A percentile compares a stretch with the other conserved stretches of the same genome.
Evolutionary conservation across 1,140 invertebrate species (phyloP).

Genomic region (Neotoxoptera formosana): DNA sequence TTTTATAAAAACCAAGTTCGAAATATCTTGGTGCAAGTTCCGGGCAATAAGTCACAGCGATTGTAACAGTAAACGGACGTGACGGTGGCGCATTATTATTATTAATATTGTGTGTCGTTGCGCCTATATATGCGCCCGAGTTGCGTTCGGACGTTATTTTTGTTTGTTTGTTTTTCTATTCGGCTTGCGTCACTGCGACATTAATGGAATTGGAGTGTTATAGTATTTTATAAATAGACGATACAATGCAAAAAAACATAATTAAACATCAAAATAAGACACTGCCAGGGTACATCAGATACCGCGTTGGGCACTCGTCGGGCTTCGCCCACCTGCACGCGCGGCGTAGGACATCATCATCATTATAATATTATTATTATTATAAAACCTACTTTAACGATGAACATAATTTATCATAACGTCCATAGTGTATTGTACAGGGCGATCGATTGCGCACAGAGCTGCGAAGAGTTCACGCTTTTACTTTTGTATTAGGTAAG

Average conservation of each 20-base stretch:
- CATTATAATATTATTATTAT: not conserved
- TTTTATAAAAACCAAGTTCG: too few species aligned
- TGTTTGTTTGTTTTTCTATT: not conserved
- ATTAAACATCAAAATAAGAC: not conserved
- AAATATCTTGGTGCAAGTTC: too few species aligned
- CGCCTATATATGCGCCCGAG: not conserved
- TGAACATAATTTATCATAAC: not conserved
- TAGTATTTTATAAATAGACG: not conserved
- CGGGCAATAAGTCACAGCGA: not conserved
- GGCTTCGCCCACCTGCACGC: not conserved
- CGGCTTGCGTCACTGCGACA: not conserved
- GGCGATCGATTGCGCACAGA: not conserved
- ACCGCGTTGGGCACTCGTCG: not conserved
- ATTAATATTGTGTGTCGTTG: not conserved
- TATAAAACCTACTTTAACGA: not conserved
- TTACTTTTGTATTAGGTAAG: not conserved
- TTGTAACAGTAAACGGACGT: not conserved
- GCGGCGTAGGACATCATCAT: not conserved
- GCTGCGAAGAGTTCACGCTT: not conserved
- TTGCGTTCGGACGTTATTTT: not conserved
- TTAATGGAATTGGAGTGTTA: not conserved
- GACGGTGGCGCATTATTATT: too few species aligned
- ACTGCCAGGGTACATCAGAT: not conserved
- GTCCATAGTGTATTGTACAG: not conserved
- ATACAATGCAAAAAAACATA: conserved; percentile 5